Percentiles rank a stretch among this genome's conserved stretches.
These are phyloP conservation scores for Poecilia gillii DNA, from an alignment of 2,797 vertebrate genomes.

Conservation along the genomic window DNA sequence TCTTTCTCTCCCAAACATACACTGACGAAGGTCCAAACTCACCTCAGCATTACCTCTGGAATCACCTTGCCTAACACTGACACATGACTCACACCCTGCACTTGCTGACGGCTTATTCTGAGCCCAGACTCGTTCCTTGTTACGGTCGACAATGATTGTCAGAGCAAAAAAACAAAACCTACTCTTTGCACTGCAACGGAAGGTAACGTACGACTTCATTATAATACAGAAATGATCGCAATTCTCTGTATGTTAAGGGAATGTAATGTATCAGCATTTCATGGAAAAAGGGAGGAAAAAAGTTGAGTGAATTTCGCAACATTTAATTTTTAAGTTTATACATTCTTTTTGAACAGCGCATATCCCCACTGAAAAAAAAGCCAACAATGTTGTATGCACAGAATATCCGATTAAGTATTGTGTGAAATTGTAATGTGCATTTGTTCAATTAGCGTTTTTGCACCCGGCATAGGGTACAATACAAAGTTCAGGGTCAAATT, in stretches of 20 bases:
- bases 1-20: slow-evolving; percentile 42
- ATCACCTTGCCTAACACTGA: slow-evolving; percentile 19
- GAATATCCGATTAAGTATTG: neutral
- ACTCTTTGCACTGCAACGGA: neutral
- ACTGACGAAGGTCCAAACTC: slow-evolving; percentile 39
- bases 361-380: neutral
- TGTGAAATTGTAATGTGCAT: neutral
- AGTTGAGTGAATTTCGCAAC: neutral
- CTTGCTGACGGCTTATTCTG: neutral
- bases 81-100: neutral
- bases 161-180: neutral
- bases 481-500: too few relatives aligned
- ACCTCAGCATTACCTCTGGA: slow-evolving; percentile 44
- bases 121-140: neutral
- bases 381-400: neutral
- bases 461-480: too few relatives aligned
- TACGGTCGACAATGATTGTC: neutral
- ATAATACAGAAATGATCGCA: neutral
- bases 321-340: neutral
- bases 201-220: neutral
- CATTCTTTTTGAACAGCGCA: neutral
- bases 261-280: neutral
- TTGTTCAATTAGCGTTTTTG: neutral
- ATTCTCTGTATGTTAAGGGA: neutral
- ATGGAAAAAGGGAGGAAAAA: neutral